Conservation (phyloP, 2,113 vertebrate species). For the Mugil cephalus region DNA sequence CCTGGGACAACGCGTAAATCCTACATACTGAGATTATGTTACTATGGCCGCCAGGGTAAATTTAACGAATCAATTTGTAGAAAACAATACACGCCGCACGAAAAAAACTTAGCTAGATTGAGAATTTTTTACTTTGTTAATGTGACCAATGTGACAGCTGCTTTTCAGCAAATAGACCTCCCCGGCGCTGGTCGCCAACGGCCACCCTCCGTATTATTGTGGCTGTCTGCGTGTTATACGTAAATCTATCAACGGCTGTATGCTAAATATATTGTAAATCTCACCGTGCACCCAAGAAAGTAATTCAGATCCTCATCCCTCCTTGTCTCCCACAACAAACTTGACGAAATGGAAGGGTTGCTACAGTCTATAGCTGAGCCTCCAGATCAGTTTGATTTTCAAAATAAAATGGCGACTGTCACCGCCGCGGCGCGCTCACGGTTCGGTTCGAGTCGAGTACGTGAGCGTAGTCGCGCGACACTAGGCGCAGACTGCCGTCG, state of each 20-base stretch:
- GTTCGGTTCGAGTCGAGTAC: constrained; percentile 62
- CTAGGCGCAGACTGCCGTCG: constrained; percentile 10
- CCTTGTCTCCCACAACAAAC: constrained; percentile 72
- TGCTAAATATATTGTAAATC: background rate
- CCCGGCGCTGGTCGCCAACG: constrained; percentile 53
- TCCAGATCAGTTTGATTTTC: constrained; percentile 82
- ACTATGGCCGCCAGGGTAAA: accelerated
- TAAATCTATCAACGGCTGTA: background rate
- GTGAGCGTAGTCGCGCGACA: constrained; percentile 69
- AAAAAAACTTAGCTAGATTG: background rate
- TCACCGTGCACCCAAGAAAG: constrained; percentile 79
- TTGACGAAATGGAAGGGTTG: constrained; percentile 76
- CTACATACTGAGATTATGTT: accelerated
- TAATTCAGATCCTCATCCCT: constrained; percentile 79
- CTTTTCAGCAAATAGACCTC: constrained; percentile 68
- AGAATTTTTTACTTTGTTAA: constrained; percentile 22
- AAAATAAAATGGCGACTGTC: constrained; percentile 89
- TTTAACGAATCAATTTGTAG: accelerated
- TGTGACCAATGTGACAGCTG: constrained; percentile 61
- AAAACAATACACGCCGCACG: accelerated
- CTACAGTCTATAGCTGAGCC: constrained; percentile 47
- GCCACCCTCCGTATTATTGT: constrained; percentile 15
- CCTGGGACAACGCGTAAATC: background rate
- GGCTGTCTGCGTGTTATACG: background rate
- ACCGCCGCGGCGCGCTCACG: constrained; percentile 81